These are phyloP conservation scores for Spheniscus humboldti DNA, from an alignment of 2,797 vertebrate species.

Conservation along the genomic window DNA sequence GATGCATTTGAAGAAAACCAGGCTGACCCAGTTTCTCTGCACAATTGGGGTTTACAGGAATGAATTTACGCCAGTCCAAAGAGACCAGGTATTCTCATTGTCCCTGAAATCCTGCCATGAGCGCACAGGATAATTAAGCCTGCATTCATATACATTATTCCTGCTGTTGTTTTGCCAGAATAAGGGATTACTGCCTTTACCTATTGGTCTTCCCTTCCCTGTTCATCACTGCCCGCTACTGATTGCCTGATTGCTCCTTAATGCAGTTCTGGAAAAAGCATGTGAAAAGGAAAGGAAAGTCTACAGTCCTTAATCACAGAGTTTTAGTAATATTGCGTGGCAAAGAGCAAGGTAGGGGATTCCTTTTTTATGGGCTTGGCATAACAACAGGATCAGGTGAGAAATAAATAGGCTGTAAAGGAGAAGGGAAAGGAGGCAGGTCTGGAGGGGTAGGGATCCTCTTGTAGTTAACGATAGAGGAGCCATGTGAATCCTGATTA, in stretches of 20 bases:
- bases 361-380: neutral
- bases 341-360: neutral
- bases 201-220: neutral
- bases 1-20: neutral
- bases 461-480: neutral
- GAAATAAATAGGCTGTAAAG: neutral
- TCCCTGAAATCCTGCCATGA: neutral
- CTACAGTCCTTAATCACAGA: neutral
- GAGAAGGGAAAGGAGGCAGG: neutral
- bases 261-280: neutral
- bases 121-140: neutral
- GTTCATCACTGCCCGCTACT: neutral
- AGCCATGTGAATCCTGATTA: neutral
- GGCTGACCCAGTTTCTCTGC: constrained; percentile 13
- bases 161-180: neutral
- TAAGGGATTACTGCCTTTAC: neutral
- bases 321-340: neutral
- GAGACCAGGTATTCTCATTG: neutral
- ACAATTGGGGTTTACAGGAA: neutral
- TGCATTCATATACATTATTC: neutral
- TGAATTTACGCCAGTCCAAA: neutral
- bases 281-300: neutral
- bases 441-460: neutral
- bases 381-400: neutral
- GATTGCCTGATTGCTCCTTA: neutral